Base-by-base conservation (phyloP, 2,888 invertebrate genomes). In the Xanthia icteritia region DNA sequence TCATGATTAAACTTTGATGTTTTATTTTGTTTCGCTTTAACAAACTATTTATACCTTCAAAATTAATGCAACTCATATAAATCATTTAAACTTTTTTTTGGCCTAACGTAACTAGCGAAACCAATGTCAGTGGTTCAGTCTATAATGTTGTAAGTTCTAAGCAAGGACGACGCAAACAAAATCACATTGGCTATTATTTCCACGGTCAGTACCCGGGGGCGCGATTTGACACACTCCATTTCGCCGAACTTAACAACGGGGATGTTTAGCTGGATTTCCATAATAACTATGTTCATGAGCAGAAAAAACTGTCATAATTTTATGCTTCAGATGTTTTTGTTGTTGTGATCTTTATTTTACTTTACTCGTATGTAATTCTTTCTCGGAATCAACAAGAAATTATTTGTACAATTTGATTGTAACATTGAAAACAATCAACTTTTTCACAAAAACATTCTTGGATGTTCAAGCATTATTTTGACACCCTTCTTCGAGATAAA, bases 241-340 rank as follows among this genome's bases (percentile, higher is more conserved):
- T 76, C 72, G 42, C 54, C 15, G 48, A 73, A 69, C 68, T 60
- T 67, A 76, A 76, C 42, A 64, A 66, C 69, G 31, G 36, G 63
- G 67, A 76, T 71, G 60, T 76, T 73, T 73, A 17, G 75, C 69
- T 71, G 8, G 54, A 86, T 83, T 86, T 85, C 73, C 83, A 87
- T 87, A 84, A 77, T 81, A 65, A 72, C 67, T 73, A 58, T 69
- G 80, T 79, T 71, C 66, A 58, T 58, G 70, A 83, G 75, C 76
- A 61, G 58, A 86, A 84, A 82, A 79, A 86, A 77, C 31, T 54
- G 56, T 51, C 61, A 80, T 78, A 45, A 79, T 69, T 66, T 61
- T 71, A 76, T 64, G 72, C 71, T 76, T 70, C 61, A 79, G n/a
- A 56, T 67, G 31, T 54, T 80, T 69, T 58, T 66, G 31, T 71